A percentile compares a stretch with the other conserved stretches of the same genome.
Evolutionary conservation across 2,888 invertebrate genomes (phyloP).

Genomic region (Noctuana brunneofusca): DNA sequence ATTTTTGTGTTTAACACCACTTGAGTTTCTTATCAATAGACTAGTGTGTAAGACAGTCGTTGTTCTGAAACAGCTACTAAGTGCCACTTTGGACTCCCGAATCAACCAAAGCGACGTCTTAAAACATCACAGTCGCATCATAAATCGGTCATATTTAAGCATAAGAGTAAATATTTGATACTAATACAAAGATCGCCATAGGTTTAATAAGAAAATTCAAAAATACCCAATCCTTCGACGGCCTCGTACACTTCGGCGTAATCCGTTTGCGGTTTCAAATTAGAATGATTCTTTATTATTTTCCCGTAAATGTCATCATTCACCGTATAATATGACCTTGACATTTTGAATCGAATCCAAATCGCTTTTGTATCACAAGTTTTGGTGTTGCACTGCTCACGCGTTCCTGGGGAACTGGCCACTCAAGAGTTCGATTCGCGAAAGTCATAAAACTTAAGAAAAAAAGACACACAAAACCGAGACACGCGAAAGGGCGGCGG

Average conservation of each 20-base stretch:
- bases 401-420: constrained; percentile 58
- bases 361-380: constrained; percentile 16
- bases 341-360: constrained; percentile 50
- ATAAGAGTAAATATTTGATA: background rate
- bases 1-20: background rate
- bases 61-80: constrained; percentile 35
- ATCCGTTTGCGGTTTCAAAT: constrained; percentile 57
- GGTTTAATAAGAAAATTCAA: constrained; percentile 33
- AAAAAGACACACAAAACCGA: constrained; percentile 45
- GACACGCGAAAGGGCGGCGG: constrained; percentile 60
- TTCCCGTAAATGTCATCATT: constrained; percentile 77
- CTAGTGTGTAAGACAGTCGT: constrained; percentile 34
- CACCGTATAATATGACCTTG: constrained; percentile 69
- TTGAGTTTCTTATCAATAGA: constrained; percentile 42
- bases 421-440: constrained; percentile 41
- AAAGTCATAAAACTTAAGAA: constrained; percentile 43
- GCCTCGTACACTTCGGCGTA: constrained; percentile 74
- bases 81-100: constrained; percentile 27
- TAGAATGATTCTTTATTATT: constrained; percentile 64
- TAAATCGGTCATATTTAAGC: background rate
- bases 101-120: background rate
- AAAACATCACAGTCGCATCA: constrained; percentile 4
- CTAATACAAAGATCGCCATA: background rate
- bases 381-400: constrained; percentile 40
- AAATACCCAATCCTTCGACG: constrained; percentile 70